Percentiles rank a stretch among this genome's conserved stretches.
These are phyloP conservation scores for Gulo gulo DNA, from an alignment of 2,113 vertebrate genomes.

Conservation along the genomic window DNA sequence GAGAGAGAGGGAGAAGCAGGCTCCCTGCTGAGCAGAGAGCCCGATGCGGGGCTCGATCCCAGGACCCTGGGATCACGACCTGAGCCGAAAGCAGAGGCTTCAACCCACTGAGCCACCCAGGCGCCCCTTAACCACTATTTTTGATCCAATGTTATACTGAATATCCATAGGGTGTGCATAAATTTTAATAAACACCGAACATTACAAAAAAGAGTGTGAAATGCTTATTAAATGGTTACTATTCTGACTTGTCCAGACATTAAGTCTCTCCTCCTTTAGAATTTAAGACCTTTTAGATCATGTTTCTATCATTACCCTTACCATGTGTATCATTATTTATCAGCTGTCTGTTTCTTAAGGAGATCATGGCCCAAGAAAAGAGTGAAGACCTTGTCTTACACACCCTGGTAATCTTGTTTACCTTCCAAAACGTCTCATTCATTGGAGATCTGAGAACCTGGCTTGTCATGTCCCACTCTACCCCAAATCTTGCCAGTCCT, in stretches of 20 bases:
- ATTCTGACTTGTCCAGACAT: neutral
- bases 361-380: neutral
- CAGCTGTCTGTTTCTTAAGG: neutral
- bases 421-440: neutral
- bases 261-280: neutral
- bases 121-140: neutral
- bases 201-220: neutral
- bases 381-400: neutral
- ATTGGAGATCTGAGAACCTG: neutral
- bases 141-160: neutral
- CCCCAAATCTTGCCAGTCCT: neutral
- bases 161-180: neutral
- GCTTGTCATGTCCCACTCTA: neutral
- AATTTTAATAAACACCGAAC: neutral
- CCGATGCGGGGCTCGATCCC: too few relatives aligned
- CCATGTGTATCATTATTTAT: neutral
- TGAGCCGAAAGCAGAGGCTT: too few relatives aligned
- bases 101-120: too few relatives aligned
- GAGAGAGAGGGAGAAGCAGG: too few relatives aligned
- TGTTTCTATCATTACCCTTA: neutral
- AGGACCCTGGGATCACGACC: too few relatives aligned
- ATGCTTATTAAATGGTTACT: neutral
- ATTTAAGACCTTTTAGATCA: neutral
- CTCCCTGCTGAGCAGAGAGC: too few relatives aligned
- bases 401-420: neutral